phyloP scores from a whole-genome alignment of 2,888 invertebrate genomes.

The Eupithecia pulchellata region DNA sequence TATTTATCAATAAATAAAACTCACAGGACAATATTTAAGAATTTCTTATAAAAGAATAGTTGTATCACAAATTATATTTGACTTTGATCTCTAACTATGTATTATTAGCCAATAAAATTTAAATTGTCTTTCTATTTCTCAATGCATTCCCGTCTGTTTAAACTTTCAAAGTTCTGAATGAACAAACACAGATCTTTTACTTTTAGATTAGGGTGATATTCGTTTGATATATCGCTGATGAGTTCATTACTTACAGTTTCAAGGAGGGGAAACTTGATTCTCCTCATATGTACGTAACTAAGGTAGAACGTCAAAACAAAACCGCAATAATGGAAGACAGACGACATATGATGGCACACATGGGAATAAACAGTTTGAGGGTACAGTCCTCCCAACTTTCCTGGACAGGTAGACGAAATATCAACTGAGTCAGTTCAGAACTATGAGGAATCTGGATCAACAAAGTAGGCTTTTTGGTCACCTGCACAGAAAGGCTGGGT shows the following conservation, averaged over 20 bases:
- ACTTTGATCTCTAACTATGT: not conserved
- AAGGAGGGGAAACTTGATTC: not conserved
- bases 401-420: not conserved
- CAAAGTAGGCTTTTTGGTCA: not conserved
- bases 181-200: not conserved
- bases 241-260: slow-evolving; percentile 13
- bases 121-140: too few relatives aligned
- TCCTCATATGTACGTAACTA: slow-evolving; percentile 7
- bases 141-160: not conserved
- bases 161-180: not conserved
- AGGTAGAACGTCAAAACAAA: slow-evolving; percentile 23
- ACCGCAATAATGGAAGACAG: slow-evolving; percentile 22
- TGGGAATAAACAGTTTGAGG: slow-evolving; percentile 4
- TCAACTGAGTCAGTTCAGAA: not conserved
- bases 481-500: not conserved
- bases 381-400: slow-evolving; percentile 3
- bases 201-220: slow-evolving; percentile 4
- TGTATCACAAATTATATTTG: too few relatives aligned
- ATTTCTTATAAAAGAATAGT: too few relatives aligned
- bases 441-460: not conserved
- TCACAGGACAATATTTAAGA: too few relatives aligned
- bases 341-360: slow-evolving; percentile 18
- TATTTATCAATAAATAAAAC: too few relatives aligned
- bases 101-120: not conserved
- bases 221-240: slow-evolving; percentile 6